phyloP scores from a whole-genome alignment of 1,140 invertebrate species.

The Rhyacophila brunnea region DNA sequence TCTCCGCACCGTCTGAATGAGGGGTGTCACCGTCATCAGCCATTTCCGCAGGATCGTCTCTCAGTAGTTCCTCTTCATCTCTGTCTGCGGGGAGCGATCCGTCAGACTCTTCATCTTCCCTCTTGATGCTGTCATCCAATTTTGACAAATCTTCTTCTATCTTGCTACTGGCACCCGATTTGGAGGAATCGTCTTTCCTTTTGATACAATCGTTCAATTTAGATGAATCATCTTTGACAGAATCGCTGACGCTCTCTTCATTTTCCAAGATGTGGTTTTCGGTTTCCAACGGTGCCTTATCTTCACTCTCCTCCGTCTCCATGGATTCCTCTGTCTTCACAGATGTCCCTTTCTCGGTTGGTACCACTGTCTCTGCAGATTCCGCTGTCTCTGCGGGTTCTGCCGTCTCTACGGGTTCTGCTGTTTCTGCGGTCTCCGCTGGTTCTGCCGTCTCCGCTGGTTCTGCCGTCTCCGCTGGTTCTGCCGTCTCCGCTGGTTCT shows the following conservation, averaged over 20 bases:
- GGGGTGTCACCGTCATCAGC: background rate
- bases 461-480: background rate
- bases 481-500: too few species aligned
- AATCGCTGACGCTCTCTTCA: background rate
- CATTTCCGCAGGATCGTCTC: background rate
- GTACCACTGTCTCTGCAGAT: too few species aligned
- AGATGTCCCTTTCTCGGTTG: background rate
- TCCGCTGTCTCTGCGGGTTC: background rate
- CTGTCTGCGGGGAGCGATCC: background rate
- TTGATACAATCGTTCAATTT: too few species aligned
- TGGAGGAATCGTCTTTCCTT: too few species aligned
- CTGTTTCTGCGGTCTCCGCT: too few species aligned
- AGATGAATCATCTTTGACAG: background rate
- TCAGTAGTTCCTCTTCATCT: background rate
- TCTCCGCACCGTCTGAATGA: conserved; percentile 1
- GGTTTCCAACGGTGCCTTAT: background rate
- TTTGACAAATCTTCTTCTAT: too few species aligned
- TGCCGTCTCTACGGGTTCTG: too few species aligned
- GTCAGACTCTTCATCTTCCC: background rate
- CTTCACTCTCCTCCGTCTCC: background rate
- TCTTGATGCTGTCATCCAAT: conserved; percentile 9
- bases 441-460: background rate
- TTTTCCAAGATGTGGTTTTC: background rate
- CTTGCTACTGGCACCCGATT: too few species aligned
- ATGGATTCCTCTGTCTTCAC: background rate